These are phyloP conservation scores for Patella vulgata DNA, from an alignment of 1,140 invertebrate genomes.

Conservation along the genomic window DNA sequence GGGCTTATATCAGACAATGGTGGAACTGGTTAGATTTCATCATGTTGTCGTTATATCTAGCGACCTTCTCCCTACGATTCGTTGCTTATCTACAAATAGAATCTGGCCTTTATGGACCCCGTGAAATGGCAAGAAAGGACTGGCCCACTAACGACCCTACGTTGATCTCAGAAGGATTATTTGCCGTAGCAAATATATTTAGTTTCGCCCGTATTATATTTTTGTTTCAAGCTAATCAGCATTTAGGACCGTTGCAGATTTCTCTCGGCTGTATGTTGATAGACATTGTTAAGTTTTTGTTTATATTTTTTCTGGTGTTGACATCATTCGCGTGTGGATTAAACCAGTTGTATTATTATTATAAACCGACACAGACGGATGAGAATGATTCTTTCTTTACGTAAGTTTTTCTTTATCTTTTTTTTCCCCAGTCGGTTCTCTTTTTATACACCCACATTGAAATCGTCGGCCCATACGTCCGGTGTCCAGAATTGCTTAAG, in stretches of 20 bases:
- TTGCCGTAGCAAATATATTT: constrained; percentile 66
- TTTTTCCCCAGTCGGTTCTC: background rate
- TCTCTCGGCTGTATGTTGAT: constrained; percentile 71
- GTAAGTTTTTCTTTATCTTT: constrained; percentile 42
- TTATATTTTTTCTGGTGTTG: constrained; percentile 70
- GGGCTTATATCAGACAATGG: constrained; percentile 90
- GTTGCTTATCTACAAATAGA: constrained; percentile 58
- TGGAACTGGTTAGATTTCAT: constrained; percentile 99
- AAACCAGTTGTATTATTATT: constrained; percentile 69
- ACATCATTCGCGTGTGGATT: constrained; percentile 70
- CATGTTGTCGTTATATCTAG: constrained; percentile 71
- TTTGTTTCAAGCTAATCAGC: constrained; percentile 69
- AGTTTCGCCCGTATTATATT: constrained; percentile 67
- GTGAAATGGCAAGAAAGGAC: constrained; percentile 45
- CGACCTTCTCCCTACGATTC: constrained; percentile 66
- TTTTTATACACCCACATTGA: background rate
- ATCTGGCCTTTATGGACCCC: constrained; percentile 55
- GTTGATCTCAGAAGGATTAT: constrained; percentile 63
- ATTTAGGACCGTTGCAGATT: constrained; percentile 69
- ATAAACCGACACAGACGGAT: constrained; percentile 35
- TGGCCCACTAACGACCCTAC: constrained; percentile 65
- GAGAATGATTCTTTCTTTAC: constrained; percentile 51
- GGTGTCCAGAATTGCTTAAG: too few relatives aligned
- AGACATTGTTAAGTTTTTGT: constrained; percentile 70
- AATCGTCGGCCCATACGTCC: too few relatives aligned